A percentile compares a stretch with the other conserved stretches of the same genome.
Conservation (phyloP, 2,797 vertebrate species). For the Chloroceryle amazona region DNA sequence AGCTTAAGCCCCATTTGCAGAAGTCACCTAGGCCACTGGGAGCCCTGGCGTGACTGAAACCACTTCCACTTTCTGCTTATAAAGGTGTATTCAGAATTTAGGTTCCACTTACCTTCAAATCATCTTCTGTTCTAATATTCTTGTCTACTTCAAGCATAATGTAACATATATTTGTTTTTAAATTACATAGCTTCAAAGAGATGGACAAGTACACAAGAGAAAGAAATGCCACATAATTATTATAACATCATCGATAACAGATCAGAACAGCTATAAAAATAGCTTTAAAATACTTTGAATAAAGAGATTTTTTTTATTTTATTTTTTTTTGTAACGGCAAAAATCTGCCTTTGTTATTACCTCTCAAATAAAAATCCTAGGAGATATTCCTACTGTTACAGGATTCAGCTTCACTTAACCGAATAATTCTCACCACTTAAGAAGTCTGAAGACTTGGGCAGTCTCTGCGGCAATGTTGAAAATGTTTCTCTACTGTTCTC, state of each 20-base stretch:
- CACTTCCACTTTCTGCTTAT: not conserved
- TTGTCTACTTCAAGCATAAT: not conserved
- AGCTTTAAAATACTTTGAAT: not conserved
- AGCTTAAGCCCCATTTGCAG: not conserved
- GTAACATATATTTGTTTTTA: not conserved
- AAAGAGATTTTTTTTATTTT: not conserved
- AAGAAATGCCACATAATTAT: not conserved
- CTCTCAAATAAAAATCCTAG: not conserved
- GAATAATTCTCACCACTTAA: not conserved
- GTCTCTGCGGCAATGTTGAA: not conserved
- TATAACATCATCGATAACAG: not conserved
- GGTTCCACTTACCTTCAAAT: not conserved
- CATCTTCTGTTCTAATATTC: not conserved
- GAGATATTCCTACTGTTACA: not conserved
- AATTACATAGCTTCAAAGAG: not conserved
- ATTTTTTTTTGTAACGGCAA: not conserved
- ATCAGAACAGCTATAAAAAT: not conserved
- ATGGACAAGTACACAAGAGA: not conserved
- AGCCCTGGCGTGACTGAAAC: not conserved
- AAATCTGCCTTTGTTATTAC: not conserved
- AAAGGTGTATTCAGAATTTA: not conserved
- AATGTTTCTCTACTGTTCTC: constrained; percentile 1
- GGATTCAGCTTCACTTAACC: constrained; percentile 6
- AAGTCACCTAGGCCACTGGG: not conserved
- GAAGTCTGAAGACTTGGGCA: constrained; percentile 1